These are phyloP conservation scores for Coelogynopora nodosa DNA, from an alignment of 2,888 invertebrate genomes.

Conservation along the genomic window DNA sequence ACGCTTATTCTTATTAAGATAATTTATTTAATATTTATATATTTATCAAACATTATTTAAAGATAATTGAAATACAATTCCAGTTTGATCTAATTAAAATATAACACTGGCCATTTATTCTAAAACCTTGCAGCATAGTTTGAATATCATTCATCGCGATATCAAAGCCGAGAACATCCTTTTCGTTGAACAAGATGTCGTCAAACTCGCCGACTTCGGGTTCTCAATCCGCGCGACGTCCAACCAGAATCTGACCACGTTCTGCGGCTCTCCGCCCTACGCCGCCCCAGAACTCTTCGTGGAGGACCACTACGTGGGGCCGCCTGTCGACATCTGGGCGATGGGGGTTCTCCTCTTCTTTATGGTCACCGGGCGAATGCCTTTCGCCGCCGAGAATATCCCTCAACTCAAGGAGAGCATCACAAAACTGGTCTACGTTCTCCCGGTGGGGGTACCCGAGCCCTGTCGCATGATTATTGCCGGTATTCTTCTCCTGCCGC, in stretches of 20 bases:
- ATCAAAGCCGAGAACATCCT: constrained; percentile 11
- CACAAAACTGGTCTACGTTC: neutral
- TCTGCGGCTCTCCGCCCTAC: constrained; percentile 5
- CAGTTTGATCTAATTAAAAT: neutral
- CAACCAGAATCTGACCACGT: neutral
- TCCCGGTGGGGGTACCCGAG: neutral
- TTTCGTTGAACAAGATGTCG: neutral
- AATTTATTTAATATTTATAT: no score
- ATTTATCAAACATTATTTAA: no score
- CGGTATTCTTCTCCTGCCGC: neutral
- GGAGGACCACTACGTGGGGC: neutral
- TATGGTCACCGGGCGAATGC: neutral
- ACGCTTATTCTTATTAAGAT: no score
- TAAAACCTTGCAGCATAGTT: neutral
- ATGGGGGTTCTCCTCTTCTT: constrained; percentile 6
- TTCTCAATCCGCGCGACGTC: neutral
- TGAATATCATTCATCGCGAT: neutral
- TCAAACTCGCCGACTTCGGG: neutral
- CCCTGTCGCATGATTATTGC: neutral
- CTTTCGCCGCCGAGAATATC: neutral
- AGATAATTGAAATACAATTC: no score
- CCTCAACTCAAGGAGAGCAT: neutral
- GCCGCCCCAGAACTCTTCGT: constrained; percentile 11
- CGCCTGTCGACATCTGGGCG: neutral
- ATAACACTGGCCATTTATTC: neutral